Evolutionary conservation across 2,797 vertebrate genomes (phyloP).

Genomic region (Labroides dimidiatus): DNA sequence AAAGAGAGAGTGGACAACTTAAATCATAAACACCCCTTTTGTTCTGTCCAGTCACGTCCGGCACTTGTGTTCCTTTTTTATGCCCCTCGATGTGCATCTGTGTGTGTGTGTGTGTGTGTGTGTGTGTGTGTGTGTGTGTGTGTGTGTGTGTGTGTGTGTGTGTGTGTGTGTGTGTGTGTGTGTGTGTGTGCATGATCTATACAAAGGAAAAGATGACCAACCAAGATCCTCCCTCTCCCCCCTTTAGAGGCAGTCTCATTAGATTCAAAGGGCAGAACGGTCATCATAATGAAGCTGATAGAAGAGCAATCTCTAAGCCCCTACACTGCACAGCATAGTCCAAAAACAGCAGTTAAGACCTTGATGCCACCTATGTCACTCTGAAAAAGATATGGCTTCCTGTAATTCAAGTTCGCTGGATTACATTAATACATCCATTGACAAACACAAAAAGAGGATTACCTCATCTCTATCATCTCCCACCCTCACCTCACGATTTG

Average conservation of each 20-base stretch:
- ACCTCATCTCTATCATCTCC: conserved; percentile 68
- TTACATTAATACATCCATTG: conserved; percentile 64
- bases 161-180: conserved; percentile 27
- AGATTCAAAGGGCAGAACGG: conserved; percentile 81
- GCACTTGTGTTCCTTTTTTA: conserved; percentile 40
- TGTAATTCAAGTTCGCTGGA: conserved; percentile 68
- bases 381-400: conserved; percentile 50
- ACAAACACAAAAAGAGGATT: conserved; percentile 80
- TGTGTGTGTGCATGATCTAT: background rate
- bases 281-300: conserved; percentile 80
- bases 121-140: conserved; percentile 19
- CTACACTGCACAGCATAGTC: conserved; percentile 60
- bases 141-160: conserved; percentile 3
- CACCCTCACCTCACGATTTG: conserved; percentile 73
- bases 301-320: conserved; percentile 61
- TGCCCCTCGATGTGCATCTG: conserved; percentile 38
- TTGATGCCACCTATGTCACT: conserved; percentile 53
- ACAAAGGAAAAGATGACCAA: conserved; percentile 61
- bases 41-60: conserved; percentile 65
- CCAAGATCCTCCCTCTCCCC: conserved; percentile 24
- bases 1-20: conserved; percentile 69
- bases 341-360: conserved; percentile 65
- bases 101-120: conserved; percentile 19
- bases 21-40: conserved; percentile 67
- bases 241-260: conserved; percentile 74